Base-by-base conservation (phyloP, 1,140 invertebrate species). In the Scaptomyza hsui region DNA sequence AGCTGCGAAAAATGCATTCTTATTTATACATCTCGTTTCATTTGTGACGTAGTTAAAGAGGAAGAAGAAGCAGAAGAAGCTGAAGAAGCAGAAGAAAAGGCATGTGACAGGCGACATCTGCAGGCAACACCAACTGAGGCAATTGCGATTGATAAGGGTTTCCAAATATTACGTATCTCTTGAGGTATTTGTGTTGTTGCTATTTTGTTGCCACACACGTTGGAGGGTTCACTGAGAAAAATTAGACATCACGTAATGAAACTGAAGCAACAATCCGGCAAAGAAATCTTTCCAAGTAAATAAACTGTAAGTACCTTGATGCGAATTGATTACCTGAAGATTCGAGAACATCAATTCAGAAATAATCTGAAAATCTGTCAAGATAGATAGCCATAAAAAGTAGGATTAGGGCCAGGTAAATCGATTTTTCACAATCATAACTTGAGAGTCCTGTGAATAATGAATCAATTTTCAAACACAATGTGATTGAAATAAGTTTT, bases 131-230 rank as follows among this genome's bases (percentile, higher is more conserved):
- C 12, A 45, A 61, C 26, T 32, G 62, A 56, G 51, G 55, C 41
- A 78, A 57, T 78, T 57, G 37, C 55, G 21, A 78, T 68, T 83
- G 72, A 83, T 69, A 60, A 69, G 61, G 67, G 75, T 74, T 68
- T 64, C 71, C 56, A 57, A 72, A 63, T 75, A 63, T 41, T 51
- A 29, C 26, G 47, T 69, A 49, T 57, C 24, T 41, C 19, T 52
- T 29, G 18, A 42, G 32, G 56, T 45, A 29, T 41, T 52, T 39
- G 55, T 64, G 47, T 57, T 37, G 26, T 26, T 64, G 29, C 56
- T 59, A 21, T 6, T 45, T 65, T 61, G 47, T 72, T 63, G 52
- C 59, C 56, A 56, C 52, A 73, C 71, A 73, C 51, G 59, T 37
- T 57, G 45, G 18, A 53, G 24, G 24, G 1, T 16, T 63, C 16